Conservation (phyloP, 2,888 invertebrate genomes). For the Pogonocherus hispidulus region DNA sequence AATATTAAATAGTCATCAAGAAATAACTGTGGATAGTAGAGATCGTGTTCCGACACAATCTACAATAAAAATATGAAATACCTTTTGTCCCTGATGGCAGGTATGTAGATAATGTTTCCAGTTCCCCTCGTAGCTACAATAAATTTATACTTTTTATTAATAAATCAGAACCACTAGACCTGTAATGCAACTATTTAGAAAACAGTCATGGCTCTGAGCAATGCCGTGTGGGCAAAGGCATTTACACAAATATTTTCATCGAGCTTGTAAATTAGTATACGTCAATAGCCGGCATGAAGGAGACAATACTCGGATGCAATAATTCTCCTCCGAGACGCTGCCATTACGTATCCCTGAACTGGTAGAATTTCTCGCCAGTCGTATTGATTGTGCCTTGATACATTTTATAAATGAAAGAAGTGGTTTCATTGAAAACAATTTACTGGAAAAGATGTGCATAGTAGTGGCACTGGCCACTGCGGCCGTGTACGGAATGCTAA, state of each 20-base stretch:
- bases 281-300: conserved; percentile 33
- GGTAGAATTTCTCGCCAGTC: conserved; percentile 36
- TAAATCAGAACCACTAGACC: neutral
- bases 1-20: too few species aligned
- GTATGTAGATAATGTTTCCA: too few species aligned
- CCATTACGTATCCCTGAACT: conserved; percentile 35
- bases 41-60: too few species aligned
- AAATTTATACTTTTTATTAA: neutral
- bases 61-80: too few species aligned
- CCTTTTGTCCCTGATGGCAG: too few species aligned
- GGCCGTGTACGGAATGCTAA: conserved; percentile 21
- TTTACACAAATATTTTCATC: conserved; percentile 21
- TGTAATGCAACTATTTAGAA: neutral
- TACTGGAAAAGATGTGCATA: conserved; percentile 36
- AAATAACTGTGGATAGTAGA: too few species aligned
- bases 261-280: conserved; percentile 30
- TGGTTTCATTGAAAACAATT: conserved; percentile 49
- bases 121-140: too few species aligned
- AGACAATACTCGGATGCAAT: conserved; percentile 32
- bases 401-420: conserved; percentile 42
- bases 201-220: neutral
- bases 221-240: conserved; percentile 10
- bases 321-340: conserved; percentile 32
- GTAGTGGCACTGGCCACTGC: conserved; percentile 28
- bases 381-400: conserved; percentile 38